Conservation (phyloP, 2,113 vertebrate species). For the Crypturellus undulatus region DNA sequence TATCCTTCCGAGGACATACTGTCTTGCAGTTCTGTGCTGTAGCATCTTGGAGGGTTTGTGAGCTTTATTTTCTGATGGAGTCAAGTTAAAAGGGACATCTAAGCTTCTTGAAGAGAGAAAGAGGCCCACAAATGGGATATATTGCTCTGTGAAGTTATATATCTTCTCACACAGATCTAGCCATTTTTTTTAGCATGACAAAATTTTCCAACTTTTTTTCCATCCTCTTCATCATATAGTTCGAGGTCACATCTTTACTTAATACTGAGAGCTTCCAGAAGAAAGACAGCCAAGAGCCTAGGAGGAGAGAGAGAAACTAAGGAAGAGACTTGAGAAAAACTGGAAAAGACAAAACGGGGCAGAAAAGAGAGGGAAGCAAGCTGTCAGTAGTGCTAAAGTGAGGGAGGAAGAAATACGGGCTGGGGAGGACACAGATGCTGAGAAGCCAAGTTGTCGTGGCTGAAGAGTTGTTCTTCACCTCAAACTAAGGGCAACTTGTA, state of each 20-base stretch:
- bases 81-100: not conserved
- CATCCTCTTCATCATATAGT: not conserved
- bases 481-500: not conserved
- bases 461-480: not conserved
- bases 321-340: not conserved
- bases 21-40: not conserved
- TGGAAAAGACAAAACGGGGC: not conserved
- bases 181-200: not conserved
- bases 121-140: not conserved
- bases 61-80: constrained; percentile 21
- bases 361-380: not conserved
- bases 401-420: not conserved
- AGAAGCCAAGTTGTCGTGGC: not conserved
- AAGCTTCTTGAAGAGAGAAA: not conserved
- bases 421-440: not conserved
- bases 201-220: not conserved
- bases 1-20: not conserved
- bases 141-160: not conserved
- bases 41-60: not conserved
- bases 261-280: not conserved
- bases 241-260: not conserved
- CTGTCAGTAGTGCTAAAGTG: not conserved
- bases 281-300: not conserved
- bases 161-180: accelerated
- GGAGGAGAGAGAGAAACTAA: not conserved